A percentile compares a stretch with the other conserved stretches of the same genome.
These are phyloP conservation scores for Myathropa florea DNA, from an alignment of 2,888 invertebrate genomes.

Conservation along the genomic window DNA sequence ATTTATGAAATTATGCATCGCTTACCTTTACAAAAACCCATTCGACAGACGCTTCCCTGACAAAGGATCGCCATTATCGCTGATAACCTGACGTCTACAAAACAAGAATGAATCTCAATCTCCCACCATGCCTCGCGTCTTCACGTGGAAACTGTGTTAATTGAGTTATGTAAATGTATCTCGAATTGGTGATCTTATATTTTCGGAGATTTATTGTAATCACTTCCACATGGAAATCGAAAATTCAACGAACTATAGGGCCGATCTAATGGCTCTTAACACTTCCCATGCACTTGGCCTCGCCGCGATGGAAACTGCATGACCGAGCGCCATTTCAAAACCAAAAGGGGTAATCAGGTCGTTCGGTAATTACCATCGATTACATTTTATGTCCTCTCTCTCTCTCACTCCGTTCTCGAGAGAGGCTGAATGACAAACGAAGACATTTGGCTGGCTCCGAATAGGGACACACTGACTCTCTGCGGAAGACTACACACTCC, in stretches of 20 bases:
- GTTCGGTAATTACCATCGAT: slow-evolving; percentile 59
- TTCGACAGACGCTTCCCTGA: slow-evolving; percentile 32
- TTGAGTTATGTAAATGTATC: slow-evolving; percentile 70
- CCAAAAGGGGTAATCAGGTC: slow-evolving; percentile 52
- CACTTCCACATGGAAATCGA: slow-evolving; percentile 64
- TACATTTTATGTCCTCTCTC: slow-evolving; percentile 33
- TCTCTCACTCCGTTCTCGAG: not conserved
- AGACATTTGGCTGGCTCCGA: not conserved
- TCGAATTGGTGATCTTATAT: slow-evolving; percentile 50
- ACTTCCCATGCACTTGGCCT: slow-evolving; percentile 41
- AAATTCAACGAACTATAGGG: slow-evolving; percentile 36
- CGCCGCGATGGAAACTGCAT: not conserved
- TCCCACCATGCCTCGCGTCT: slow-evolving; percentile 13
- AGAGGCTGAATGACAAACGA: slow-evolving; percentile 20
- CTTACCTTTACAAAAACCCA: slow-evolving; percentile 32
- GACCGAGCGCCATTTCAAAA: slow-evolving; percentile 9
- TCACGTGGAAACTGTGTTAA: slow-evolving; percentile 50
- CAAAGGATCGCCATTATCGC: slow-evolving; percentile 60
- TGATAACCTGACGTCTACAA: slow-evolving; percentile 41
- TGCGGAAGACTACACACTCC: slow-evolving; percentile 6
- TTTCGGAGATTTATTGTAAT: slow-evolving; percentile 63
- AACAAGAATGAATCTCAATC: not conserved
- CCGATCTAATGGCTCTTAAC: slow-evolving; percentile 67
- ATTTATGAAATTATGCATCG: slow-evolving; percentile 54
- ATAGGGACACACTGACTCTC: not conserved